Evolutionary conservation across 2,797 vertebrate genomes (phyloP).

Genomic region (Tauraco hartlaubi): DNA sequence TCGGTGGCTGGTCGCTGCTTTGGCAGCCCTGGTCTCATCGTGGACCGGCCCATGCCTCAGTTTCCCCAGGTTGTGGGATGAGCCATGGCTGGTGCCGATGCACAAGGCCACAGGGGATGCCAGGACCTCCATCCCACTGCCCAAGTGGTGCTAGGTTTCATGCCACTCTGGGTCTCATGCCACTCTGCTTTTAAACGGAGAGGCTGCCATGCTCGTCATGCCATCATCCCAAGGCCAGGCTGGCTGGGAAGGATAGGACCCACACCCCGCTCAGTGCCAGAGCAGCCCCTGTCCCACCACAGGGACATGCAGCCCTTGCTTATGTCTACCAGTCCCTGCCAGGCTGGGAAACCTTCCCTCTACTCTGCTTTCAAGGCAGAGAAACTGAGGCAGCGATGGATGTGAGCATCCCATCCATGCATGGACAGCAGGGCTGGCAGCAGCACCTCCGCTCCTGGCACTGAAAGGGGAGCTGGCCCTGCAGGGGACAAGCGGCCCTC

Average conservation of each 20-base stretch:
- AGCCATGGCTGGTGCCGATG: neutral
- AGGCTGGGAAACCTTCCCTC: neutral
- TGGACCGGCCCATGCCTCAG: neutral
- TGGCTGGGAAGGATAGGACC: neutral
- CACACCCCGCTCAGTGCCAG: accelerated
- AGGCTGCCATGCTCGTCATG: neutral
- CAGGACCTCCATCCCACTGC: neutral
- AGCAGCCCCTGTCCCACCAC: neutral
- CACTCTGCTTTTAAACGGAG: accelerated
- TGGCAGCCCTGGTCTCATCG: accelerated
- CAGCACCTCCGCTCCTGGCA: neutral
- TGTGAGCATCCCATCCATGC: accelerated
- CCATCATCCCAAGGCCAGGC: neutral
- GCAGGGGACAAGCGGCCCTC: neutral
- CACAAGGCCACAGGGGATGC: neutral
- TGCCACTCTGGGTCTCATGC: accelerated
- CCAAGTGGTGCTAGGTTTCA: accelerated
- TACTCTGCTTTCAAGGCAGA: neutral
- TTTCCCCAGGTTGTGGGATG: neutral
- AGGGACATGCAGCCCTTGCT: neutral
- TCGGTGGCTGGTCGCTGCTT: neutral
- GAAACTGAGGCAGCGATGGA: conserved; percentile 36
- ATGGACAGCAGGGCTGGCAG: neutral
- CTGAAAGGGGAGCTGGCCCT: neutral
- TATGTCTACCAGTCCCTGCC: accelerated